Conservation (phyloP, 2,797 vertebrate genomes). For the Limnodromus scolopaceus region DNA sequence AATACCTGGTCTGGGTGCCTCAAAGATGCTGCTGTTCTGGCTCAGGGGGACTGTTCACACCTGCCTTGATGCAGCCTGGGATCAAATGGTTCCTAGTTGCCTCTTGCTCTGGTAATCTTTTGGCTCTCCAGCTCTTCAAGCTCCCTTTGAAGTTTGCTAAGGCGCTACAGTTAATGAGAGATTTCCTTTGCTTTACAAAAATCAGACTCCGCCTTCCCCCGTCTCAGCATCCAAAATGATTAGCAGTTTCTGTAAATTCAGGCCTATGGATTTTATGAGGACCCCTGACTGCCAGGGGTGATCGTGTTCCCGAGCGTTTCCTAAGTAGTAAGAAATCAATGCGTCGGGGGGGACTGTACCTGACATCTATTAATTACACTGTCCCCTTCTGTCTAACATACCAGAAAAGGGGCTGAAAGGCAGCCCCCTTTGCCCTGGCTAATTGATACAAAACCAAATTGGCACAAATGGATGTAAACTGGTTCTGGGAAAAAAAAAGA, state of each 20-base stretch:
- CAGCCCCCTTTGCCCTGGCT: neutral
- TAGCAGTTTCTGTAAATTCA: constrained; percentile 22
- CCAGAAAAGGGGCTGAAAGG: neutral
- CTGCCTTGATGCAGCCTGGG: neutral
- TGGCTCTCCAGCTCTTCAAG: neutral
- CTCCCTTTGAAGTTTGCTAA: neutral
- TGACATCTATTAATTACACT: constrained; percentile 42
- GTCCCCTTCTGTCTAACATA: neutral
- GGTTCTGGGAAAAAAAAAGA: neutral
- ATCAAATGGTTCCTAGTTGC: neutral
- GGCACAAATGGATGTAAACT: neutral
- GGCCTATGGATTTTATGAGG: constrained; percentile 20
- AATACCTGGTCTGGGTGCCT: neutral
- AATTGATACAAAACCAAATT: neutral
- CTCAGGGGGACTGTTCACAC: neutral
- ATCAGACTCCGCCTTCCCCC: neutral
- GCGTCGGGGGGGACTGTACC: neutral
- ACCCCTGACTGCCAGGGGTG: neutral
- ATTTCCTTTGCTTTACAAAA: neutral
- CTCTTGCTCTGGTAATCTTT: neutral
- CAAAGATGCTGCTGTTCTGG: neutral
- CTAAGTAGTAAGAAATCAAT: constrained; percentile 30
- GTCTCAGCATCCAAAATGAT: constrained; percentile 11
- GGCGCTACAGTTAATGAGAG: neutral
- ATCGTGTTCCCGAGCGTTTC: neutral